Percentiles rank a stretch among this genome's conserved stretches.
Evolutionary conservation across 1,140 invertebrate genomes (phyloP).

Genomic region (Trialeurodes vaporariorum): DNA sequence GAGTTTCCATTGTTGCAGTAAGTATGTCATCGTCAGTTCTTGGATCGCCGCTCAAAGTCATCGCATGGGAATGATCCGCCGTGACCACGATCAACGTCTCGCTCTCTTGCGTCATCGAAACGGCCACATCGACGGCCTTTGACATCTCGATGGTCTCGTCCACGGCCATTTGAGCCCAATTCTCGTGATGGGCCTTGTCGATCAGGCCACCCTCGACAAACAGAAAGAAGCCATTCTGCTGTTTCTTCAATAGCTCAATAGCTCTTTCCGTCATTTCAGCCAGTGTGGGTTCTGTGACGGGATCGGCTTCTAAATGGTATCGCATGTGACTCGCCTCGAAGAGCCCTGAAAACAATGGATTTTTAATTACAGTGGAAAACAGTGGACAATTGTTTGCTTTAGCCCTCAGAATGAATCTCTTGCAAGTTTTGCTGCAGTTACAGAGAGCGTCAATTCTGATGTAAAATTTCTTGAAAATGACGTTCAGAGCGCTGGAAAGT

Average conservation of each 20-base stretch:
- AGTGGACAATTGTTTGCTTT: too few species aligned
- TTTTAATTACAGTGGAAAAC: too few species aligned
- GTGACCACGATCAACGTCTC: slow-evolving; percentile 54
- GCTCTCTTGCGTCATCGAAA: slow-evolving; percentile 22
- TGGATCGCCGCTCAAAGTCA: slow-evolving; percentile 52
- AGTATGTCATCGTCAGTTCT: slow-evolving; percentile 51
- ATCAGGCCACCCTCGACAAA: slow-evolving; percentile 56
- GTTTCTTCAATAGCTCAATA: slow-evolving; percentile 55
- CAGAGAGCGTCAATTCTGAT: too few species aligned
- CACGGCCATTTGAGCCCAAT: slow-evolving; percentile 46
- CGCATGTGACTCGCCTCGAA: slow-evolving; percentile 17
- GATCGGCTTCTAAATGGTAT: slow-evolving; percentile 32
- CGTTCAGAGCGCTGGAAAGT: too few species aligned
- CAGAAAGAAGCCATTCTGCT: slow-evolving; percentile 53
- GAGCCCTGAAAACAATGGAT: too few species aligned
- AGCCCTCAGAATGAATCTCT: too few species aligned
- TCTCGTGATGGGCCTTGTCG: slow-evolving; percentile 56
- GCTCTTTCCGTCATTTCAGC: slow-evolving; percentile 70
- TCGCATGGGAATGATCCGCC: slow-evolving; percentile 51
- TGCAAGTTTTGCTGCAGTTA: too few species aligned
- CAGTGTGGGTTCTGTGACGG: slow-evolving; percentile 43
- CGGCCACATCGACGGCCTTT: slow-evolving; percentile 41
- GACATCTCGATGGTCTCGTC: slow-evolving; percentile 55
- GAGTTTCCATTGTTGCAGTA: slow-evolving; percentile 30
- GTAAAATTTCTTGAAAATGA: too few species aligned